Base-by-base conservation (phyloP, 64 coral and sea anemone species). In the Montipora capricornis region DNA sequence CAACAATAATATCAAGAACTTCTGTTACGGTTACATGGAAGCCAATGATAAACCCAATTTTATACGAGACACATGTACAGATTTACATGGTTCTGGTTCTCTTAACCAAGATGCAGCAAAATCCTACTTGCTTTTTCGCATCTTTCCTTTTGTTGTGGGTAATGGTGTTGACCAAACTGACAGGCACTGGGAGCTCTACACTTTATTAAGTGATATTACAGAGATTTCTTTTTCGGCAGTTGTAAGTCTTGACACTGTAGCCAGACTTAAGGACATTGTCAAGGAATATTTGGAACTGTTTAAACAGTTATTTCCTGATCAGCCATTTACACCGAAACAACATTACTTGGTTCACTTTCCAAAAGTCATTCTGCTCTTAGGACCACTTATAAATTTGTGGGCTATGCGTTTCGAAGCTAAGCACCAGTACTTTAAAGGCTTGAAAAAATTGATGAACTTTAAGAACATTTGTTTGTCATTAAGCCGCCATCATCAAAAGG, bases 331-430 rank as follows among this genome's bases (percentile, higher is more conserved):
- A 19, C 92, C 92, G 1, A 93, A 93, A 73, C 80, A 83, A 49
- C 92, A 93, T 46, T 93, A 93, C 74, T 78, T 93, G 44, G 84
- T 88, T 19, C 92, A 93, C 59, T 88, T 93, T 57, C 84, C 92
- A 24, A 77, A 68, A 88, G 47, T 93, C 14, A 83, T 93, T 37
- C 62, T 93, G 14, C 77, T 76, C 70, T 76, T 93, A 59, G 92
- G 92, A 5, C 92, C 92, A 22, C 84, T 93, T 7, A 70, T 93
- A 9, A 80, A 88, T 48, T 87, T 93, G 20, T 93, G 84, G 92
- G 87, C 83, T 3, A 88, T 93, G 84, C 80, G 76, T 11, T 78
- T 93, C 49, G 64, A 93, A 9, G 80, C 74, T 5, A 93, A 81
- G 44, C 76, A 93, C 20, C 16, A 29, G 20, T 93, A 88, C 49